phyloP scores from a whole-genome alignment of 2,113 vertebrate genomes.

The Hylia prasina region DNA sequence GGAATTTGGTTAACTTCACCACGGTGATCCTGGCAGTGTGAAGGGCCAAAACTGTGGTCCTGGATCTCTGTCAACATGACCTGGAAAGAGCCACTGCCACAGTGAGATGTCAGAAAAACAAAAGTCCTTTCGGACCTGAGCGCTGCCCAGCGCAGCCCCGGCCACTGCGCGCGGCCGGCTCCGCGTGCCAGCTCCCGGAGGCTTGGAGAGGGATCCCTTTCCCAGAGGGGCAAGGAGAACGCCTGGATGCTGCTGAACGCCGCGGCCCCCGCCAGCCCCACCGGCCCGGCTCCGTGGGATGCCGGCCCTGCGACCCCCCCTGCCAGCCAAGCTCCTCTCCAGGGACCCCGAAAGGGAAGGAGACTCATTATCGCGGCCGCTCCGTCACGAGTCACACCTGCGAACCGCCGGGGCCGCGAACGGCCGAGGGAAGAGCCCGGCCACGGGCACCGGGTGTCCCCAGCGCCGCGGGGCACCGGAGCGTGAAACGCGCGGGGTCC shows the following conservation, averaged over 20 bases:
- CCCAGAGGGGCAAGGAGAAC: background rate
- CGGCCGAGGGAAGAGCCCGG: background rate
- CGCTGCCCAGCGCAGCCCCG: background rate
- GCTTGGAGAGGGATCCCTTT: background rate
- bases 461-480: background rate
- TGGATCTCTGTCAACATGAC: background rate
- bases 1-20: background rate
- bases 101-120: background rate
- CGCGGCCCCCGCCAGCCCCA: background rate
- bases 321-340: background rate
- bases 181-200: background rate
- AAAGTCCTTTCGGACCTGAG: too few species aligned
- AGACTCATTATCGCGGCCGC: background rate
- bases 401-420: background rate
- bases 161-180: background rate
- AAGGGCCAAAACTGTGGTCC: background rate
- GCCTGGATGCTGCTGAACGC: background rate
- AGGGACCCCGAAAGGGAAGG: background rate
- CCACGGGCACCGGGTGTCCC: background rate
- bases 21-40: fast-evolving
- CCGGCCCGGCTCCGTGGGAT: background rate
- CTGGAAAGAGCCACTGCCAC: background rate
- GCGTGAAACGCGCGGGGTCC: background rate
- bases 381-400: background rate
- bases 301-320: background rate